Percentiles rank a stretch among this genome's conserved stretches.
Evolutionary conservation across 30 jellyfish, hydroid and myxozoan species (phyloP).

Genomic region (Morbakka virulenta): DNA sequence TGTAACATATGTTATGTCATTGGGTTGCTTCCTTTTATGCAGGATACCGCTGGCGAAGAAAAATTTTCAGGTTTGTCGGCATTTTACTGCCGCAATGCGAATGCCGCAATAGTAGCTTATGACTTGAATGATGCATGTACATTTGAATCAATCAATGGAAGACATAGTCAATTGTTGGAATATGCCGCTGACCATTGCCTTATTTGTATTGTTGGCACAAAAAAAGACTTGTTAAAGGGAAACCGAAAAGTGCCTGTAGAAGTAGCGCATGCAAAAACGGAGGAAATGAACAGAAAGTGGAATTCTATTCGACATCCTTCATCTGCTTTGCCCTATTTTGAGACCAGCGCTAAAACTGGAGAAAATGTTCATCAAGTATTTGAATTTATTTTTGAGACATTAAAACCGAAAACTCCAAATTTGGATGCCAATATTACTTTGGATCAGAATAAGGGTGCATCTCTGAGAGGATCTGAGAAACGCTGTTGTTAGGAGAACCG

Average conservation of each 20-base stretch:
- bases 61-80: constrained; percentile 78
- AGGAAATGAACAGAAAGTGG: constrained; percentile 49
- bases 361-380: constrained; percentile 50
- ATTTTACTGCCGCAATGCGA: constrained; percentile 92
- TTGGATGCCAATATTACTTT: too few relatives aligned
- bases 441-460: too few relatives aligned
- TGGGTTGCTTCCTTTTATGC: background rate
- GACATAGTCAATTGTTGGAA: constrained; percentile 60
- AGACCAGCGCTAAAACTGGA: constrained; percentile 84
- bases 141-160: constrained; percentile 42
- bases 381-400: constrained; percentile 77
- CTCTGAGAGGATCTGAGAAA: too few relatives aligned
- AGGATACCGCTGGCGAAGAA: constrained; percentile 98
- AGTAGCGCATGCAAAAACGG: constrained; percentile 51
- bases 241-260: constrained; percentile 51
- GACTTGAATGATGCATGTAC: constrained; percentile 47
- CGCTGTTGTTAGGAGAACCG: too few relatives aligned
- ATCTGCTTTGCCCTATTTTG: constrained; percentile 68
- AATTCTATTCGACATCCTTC: constrained; percentile 57
- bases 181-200: constrained; percentile 79
- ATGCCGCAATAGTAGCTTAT: constrained; percentile 87
- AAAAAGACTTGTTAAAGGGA: constrained; percentile 59
- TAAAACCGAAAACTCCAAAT: too few relatives aligned
- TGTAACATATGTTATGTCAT: too few relatives aligned
- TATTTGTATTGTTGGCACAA: constrained; percentile 83